Evolutionary conservation across 2,797 vertebrate species (phyloP).

Genomic region (Ctenopoma kingsleyae): DNA sequence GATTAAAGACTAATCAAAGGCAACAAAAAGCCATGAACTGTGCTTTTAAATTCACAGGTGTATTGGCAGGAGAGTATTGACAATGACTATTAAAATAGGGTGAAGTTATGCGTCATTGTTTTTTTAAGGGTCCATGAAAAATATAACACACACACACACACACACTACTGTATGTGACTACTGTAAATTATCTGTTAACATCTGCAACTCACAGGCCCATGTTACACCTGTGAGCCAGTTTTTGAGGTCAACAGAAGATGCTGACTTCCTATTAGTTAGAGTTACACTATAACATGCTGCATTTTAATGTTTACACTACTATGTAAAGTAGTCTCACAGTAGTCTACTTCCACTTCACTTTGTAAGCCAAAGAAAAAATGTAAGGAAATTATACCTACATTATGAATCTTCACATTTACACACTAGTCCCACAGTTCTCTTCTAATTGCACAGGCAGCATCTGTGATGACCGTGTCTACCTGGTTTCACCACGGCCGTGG

Average conservation of each 20-base stretch:
- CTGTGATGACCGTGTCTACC: conserved; percentile 48
- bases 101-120: no score
- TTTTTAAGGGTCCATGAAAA: no score
- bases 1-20: conserved; percentile 64
- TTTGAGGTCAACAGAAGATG: neutral
- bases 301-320: neutral
- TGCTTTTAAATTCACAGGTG: conserved; percentile 28
- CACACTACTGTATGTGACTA: neutral
- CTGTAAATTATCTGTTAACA: neutral
- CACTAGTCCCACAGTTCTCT: conserved; percentile 6
- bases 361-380: neutral
- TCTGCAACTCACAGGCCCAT: neutral
- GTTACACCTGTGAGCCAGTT: neutral
- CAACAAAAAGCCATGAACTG: conserved; percentile 18
- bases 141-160: neutral
- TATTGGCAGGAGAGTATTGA: conserved; percentile 11
- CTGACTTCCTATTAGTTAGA: neutral
- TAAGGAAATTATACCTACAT: conserved; percentile 2
- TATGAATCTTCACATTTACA: neutral
- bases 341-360: neutral
- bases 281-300: no score
- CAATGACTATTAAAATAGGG: neutral
- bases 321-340: neutral
- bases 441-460: conserved; percentile 4
- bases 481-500: conserved; percentile 58